Evolutionary conservation across 2,797 vertebrate species (phyloP).

Genomic region (Sebastes hubbsi): DNA sequence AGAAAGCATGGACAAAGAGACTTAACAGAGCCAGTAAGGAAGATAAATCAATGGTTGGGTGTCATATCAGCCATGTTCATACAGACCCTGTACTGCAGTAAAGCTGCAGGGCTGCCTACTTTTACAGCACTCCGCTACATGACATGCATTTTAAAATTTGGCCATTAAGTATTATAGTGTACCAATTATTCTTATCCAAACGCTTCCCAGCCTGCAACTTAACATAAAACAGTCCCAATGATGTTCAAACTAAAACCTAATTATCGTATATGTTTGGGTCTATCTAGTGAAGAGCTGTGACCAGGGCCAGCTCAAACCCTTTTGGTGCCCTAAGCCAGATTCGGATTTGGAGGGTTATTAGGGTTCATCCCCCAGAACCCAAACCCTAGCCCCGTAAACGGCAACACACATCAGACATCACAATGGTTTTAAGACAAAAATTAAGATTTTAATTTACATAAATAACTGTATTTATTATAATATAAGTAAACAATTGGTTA

Average conservation of each 20-base stretch:
- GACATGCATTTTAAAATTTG: background rate
- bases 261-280: background rate
- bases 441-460: too few species aligned
- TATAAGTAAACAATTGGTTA: too few species aligned
- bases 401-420: too few species aligned
- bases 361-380: too few species aligned
- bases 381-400: too few species aligned
- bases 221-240: background rate
- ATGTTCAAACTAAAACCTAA: conserved; percentile 3
- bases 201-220: background rate
- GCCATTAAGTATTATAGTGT: background rate
- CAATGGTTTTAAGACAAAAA: too few species aligned
- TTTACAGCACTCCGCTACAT: background rate
- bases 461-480: too few species aligned
- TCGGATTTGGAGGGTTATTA: too few species aligned
- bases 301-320: too few species aligned
- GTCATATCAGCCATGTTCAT: background rate
- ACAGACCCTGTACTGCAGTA: background rate
- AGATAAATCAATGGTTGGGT: background rate
- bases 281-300: background rate
- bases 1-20: background rate
- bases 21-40: background rate
- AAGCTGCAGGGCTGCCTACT: background rate
- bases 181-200: background rate
- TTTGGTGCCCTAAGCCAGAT: too few species aligned